phyloP scores from a whole-genome alignment of 2,113 vertebrate species.

The Leucosticte australis region DNA sequence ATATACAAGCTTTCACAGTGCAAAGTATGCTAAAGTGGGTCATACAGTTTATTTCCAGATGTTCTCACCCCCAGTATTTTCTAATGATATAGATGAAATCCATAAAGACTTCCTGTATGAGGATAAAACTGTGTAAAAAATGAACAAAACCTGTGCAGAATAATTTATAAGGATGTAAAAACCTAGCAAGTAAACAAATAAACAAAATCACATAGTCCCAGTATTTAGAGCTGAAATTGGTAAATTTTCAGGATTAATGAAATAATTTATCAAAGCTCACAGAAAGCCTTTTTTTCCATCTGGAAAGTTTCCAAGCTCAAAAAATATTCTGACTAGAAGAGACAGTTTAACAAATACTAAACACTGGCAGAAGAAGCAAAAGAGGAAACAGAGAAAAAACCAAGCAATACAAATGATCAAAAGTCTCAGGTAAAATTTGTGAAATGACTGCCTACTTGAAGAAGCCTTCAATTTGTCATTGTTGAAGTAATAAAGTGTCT shows the following conservation, averaged over 20 bases:
- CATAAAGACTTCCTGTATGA: background rate
- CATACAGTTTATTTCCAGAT: slow-evolving; percentile 40
- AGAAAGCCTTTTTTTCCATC: background rate
- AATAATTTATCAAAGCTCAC: background rate
- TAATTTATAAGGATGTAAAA: background rate
- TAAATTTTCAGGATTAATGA: background rate
- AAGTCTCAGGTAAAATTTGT: background rate
- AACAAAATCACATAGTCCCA: background rate
- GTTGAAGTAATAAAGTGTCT: background rate
- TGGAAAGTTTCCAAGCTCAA: slow-evolving; percentile 10
- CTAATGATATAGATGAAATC: slow-evolving; percentile 1
- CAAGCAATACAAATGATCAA: background rate
- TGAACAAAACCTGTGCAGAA: background rate
- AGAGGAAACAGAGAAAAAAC: background rate
- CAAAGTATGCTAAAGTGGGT: slow-evolving; percentile 36
- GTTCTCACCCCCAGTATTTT: background rate
- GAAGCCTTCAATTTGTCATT: background rate
- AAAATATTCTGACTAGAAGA: background rate
- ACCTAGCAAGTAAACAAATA: background rate
- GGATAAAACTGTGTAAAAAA: background rate
- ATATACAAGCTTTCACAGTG: background rate
- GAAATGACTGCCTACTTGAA: background rate
- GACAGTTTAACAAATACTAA: background rate
- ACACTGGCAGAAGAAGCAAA: background rate
- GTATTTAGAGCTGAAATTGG: background rate